Evolutionary conservation across 2,888 invertebrate genomes (phyloP).

Genomic region (Muschampia plurimacula): DNA sequence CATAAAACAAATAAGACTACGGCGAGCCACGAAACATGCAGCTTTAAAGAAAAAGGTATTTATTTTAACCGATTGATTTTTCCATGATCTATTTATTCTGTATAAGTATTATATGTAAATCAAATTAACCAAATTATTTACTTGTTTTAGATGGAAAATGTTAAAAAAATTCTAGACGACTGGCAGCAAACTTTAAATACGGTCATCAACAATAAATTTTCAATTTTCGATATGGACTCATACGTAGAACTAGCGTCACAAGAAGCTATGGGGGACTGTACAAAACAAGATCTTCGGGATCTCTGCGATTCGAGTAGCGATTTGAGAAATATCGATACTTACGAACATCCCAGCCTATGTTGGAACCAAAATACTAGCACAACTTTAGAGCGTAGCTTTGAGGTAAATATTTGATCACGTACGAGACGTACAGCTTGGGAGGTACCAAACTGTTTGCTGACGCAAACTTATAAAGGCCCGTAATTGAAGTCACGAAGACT

Average conservation of each 20-base stretch:
- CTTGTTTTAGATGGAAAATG: slow-evolving; percentile 67
- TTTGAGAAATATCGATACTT: slow-evolving; percentile 54
- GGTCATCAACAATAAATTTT: slow-evolving; percentile 67
- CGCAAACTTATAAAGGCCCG: slow-evolving; percentile 8
- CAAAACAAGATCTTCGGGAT: slow-evolving; percentile 60
- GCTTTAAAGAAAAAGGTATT: slow-evolving; percentile 71
- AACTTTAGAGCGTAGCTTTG: slow-evolving; percentile 55
- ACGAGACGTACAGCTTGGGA: background rate
- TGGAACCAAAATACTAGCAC: slow-evolving; percentile 62
- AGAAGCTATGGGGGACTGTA: slow-evolving; percentile 73
- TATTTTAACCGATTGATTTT: background rate
- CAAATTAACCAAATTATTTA: background rate
- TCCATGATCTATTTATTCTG: too few relatives aligned
- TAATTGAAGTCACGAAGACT: background rate
- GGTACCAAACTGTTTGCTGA: background rate
- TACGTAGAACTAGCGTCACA: slow-evolving; percentile 65
- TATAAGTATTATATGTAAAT: background rate
- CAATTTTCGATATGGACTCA: slow-evolving; percentile 59
- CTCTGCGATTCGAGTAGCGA: slow-evolving; percentile 67
- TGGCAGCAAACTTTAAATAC: slow-evolving; percentile 74
- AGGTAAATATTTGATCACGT: slow-evolving; percentile 51
- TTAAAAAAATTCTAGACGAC: slow-evolving; percentile 70
- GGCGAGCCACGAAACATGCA: slow-evolving; percentile 67
- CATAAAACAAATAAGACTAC: slow-evolving; percentile 72
- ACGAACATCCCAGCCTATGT: slow-evolving; percentile 62